Evolutionary conservation across 2,113 vertebrate genomes (phyloP), one percentile per base, ranked within the genome.

Genomic region (Pleuronectes platessa): DNA sequence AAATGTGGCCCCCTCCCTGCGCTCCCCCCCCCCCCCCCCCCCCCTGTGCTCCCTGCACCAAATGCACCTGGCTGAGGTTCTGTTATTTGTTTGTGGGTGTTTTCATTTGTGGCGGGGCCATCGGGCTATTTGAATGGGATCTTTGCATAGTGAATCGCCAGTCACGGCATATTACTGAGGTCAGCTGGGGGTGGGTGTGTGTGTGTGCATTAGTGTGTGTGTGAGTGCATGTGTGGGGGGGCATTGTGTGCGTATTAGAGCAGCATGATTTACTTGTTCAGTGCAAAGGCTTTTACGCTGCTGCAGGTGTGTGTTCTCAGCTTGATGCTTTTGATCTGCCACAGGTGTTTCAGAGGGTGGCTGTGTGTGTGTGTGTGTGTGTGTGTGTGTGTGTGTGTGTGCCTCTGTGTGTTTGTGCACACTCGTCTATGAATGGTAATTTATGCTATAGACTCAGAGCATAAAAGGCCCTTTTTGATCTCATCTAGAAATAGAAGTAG

Each of bases 251-350:
- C 75, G 68, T 63, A 13, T 27, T 6, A 66, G 55, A 84, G 72
- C 82, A 51, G 47, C 67, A 78, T 83, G 82, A 82, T 88, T 84
- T 87, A 83, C 83, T 87, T 76, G 76, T 81, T 83, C 67, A 86
- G 68, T 78, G 35, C 35, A 13, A 59, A 63, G 78, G 82, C 64
- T 85, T 31, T 70, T 65, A 55, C 54, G 45, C 72, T 21, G 61
- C 78, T 86, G 85, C 91, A 88, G 88, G 87, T 89, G 89, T 89
- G 86, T 81, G 82, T 75, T 88, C 67, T 71, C 64, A 79, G 64
- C 68, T 56, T 79, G 83, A 64, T 60, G 78, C 2, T 59, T 90
- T 90, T 90, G 87, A 92, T 92, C 76, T 87, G 62, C 80, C 55
- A 84, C 87, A 86, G 85, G 89, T 84, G 86, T 74, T 71, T 80